A percentile compares a stretch with the other conserved stretches of the same genome.
Evolutionary conservation across 2,113 vertebrate species (phyloP).

Genomic region (Melanocharis versteri): DNA sequence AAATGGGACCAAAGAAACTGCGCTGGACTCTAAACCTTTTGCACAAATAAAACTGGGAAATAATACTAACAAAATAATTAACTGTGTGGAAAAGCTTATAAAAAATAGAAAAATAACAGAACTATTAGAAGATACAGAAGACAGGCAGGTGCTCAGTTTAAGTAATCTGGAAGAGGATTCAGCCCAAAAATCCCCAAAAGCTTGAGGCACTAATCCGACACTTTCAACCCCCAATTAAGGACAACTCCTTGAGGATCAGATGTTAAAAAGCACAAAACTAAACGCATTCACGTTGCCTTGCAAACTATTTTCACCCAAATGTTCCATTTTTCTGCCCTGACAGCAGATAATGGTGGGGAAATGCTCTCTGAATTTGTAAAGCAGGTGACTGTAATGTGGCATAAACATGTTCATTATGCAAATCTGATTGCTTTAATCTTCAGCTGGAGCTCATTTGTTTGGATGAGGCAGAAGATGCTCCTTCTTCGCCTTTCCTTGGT

Average conservation of each 20-base stretch:
- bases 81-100: background rate
- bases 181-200: background rate
- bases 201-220: background rate
- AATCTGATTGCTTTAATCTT: constrained; percentile 60
- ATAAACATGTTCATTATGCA: constrained; percentile 67
- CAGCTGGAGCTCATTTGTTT: constrained; percentile 43
- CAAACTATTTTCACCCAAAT: background rate
- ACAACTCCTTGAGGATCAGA: background rate
- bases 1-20: rapidly evolving
- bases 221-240: background rate
- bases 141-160: background rate
- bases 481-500: background rate
- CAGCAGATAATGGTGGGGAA: constrained; percentile 55
- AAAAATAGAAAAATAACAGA: background rate
- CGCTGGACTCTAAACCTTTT: background rate
- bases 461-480: background rate
- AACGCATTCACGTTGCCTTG: background rate
- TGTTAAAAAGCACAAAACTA: background rate
- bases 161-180: background rate
- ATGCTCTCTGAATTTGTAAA: constrained; percentile 56
- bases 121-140: background rate
- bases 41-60: background rate
- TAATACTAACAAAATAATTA: background rate
- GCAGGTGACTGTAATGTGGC: constrained; percentile 63
- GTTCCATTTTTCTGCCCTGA: constrained; percentile 47